Conservation (phyloP, 2,113 vertebrate species). For the Alectura lathami region DNA sequence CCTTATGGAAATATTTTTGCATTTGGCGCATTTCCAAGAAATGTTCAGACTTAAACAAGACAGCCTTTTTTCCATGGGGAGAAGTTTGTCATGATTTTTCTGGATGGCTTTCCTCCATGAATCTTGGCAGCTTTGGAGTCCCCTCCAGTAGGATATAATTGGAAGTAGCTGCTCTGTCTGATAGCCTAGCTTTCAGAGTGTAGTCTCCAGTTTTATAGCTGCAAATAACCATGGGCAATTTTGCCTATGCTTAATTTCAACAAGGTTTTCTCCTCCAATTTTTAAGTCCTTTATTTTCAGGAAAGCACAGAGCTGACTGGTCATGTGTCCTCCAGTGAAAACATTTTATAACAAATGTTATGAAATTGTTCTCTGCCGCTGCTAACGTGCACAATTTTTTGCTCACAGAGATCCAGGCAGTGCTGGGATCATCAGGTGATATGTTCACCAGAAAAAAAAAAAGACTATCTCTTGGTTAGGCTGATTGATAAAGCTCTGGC, state of each 20-base stretch:
- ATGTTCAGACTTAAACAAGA: conserved; percentile 13
- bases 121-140: conserved; percentile 32
- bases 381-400: not conserved
- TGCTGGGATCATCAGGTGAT: not conserved
- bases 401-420: not conserved
- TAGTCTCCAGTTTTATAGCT: conserved; percentile 43
- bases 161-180: conserved; percentile 39
- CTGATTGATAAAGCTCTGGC: not conserved
- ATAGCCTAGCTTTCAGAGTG: conserved; percentile 37
- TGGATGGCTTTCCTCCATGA: conserved; percentile 14
- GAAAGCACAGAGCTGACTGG: not conserved
- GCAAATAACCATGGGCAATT: conserved; percentile 40
- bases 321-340: not conserved
- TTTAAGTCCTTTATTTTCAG: conserved; percentile 15
- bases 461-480: not conserved
- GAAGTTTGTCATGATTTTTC: not conserved
- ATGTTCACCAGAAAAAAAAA: not conserved
- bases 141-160: conserved; percentile 58
- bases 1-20: conserved; percentile 33
- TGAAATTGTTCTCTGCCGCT: not conserved
- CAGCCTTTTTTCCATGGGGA: not conserved
- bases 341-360: not conserved
- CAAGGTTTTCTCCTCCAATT: conserved; percentile 14
- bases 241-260: conserved; percentile 35
- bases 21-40: conserved; percentile 6